Percentiles rank a stretch among this genome's conserved stretches.
phyloP scores from a whole-genome alignment of 1,140 invertebrate genomes.

The Tribolium madens region DNA sequence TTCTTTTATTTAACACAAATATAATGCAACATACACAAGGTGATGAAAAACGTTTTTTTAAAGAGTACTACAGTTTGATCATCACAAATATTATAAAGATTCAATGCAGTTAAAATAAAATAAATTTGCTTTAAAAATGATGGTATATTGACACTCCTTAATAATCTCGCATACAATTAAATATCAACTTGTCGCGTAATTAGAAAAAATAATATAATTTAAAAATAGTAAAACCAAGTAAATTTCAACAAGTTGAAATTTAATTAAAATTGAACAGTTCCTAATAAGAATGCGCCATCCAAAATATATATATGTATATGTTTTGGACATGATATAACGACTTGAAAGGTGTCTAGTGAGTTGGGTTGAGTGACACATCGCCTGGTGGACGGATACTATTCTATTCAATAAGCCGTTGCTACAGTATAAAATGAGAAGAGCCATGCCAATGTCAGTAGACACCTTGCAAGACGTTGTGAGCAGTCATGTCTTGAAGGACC shows the following conservation, averaged over 20 bases:
- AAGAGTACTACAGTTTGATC: constrained; percentile 41
- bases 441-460: constrained; percentile 17
- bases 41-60: constrained; percentile 40
- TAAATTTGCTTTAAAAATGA: constrained; percentile 34
- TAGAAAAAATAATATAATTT: background rate
- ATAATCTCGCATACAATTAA: constrained; percentile 8
- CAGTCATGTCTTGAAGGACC: constrained; percentile 34
- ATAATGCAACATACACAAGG: constrained; percentile 44
- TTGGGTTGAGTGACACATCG: constrained; percentile 11
- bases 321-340: constrained; percentile 27
- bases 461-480: constrained; percentile 16
- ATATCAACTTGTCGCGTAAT: constrained; percentile 29
- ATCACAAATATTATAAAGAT: background rate
- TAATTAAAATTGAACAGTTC: constrained; percentile 28
- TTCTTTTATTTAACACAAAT: constrained; percentile 44
- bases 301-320: constrained; percentile 15
- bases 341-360: constrained; percentile 24
- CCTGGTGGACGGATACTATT: constrained; percentile 44
- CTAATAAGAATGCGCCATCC: constrained; percentile 31
- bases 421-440: constrained; percentile 34
- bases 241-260: constrained; percentile 24
- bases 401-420: constrained; percentile 32
- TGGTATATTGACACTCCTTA: constrained; percentile 28
- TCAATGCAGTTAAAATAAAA: constrained; percentile 27
- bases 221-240: constrained; percentile 5